Conservation (phyloP, 2,797 vertebrate species). For the Rostrhamus sociabilis region DNA sequence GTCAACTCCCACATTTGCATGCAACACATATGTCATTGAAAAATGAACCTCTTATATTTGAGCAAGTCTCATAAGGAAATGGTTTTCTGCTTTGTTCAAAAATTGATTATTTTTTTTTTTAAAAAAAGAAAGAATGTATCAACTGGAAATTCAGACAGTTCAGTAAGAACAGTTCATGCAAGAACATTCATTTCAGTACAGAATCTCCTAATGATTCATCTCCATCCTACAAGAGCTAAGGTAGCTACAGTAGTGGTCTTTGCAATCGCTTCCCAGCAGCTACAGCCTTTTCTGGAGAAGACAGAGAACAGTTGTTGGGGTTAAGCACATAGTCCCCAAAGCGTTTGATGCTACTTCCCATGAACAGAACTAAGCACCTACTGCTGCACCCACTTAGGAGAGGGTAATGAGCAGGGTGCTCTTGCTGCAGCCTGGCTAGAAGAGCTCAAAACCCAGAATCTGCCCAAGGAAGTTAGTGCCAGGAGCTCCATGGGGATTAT, state of each 20-base stretch:
- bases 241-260: background rate
- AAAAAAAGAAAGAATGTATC: background rate
- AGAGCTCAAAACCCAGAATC: background rate
- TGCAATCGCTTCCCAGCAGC: background rate
- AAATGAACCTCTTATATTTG: background rate
- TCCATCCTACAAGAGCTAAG: background rate
- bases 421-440: background rate
- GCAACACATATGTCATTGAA: background rate
- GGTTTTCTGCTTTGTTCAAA: background rate
- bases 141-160: background rate
- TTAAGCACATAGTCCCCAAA: background rate
- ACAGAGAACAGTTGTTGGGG: background rate
- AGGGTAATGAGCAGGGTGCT: background rate
- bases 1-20: background rate
- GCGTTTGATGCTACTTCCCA: accelerated
- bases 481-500: background rate
- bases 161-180: background rate
- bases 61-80: background rate
- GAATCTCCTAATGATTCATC: background rate
- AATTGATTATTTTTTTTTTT: background rate
- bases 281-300: background rate
- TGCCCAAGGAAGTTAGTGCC: background rate
- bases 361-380: background rate
- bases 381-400: background rate
- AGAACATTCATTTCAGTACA: background rate